A percentile compares a stretch with the other conserved stretches of the same genome.
Conservation (phyloP, 1,140 invertebrate genomes). For the Drosophila sturtevanti region DNA sequence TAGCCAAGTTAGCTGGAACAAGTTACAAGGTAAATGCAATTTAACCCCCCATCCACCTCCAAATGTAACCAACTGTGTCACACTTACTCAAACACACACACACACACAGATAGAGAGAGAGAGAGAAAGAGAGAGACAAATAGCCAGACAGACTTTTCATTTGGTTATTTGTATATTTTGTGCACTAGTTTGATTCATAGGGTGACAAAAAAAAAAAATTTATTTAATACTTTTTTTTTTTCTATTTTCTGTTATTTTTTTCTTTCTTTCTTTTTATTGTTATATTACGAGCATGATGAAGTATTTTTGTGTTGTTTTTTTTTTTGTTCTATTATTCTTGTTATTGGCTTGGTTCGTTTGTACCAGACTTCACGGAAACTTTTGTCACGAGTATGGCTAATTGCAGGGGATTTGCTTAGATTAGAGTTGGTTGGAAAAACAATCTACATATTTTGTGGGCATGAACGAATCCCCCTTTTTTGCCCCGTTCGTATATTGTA, state of each 20-base stretch:
- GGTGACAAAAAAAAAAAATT: slow-evolving; percentile 30
- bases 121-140: neutral
- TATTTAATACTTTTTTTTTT: slow-evolving; percentile 29
- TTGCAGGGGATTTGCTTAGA: slow-evolving; percentile 51
- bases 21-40: slow-evolving; percentile 4
- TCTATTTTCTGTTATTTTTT: slow-evolving; percentile 22
- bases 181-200: slow-evolving; percentile 54
- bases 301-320: slow-evolving; percentile 24
- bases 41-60: neutral
- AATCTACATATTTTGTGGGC: slow-evolving; percentile 8
- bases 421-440: slow-evolving; percentile 25
- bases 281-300: slow-evolving; percentile 67
- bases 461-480: neutral
- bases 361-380: slow-evolving; percentile 70
- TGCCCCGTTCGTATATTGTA: neutral
- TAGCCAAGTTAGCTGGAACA: slow-evolving; percentile 4
- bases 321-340: slow-evolving; percentile 20
- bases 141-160: neutral
- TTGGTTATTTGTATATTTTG: slow-evolving; percentile 27
- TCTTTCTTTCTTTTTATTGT: slow-evolving; percentile 17
- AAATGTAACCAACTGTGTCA: slow-evolving; percentile 5
- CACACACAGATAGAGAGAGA: neutral
- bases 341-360: neutral
- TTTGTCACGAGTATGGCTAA: slow-evolving; percentile 51
- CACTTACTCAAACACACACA: too few species aligned